Base-by-base conservation (phyloP, 1,140 invertebrate species). In the Gryon sp. region DNA sequence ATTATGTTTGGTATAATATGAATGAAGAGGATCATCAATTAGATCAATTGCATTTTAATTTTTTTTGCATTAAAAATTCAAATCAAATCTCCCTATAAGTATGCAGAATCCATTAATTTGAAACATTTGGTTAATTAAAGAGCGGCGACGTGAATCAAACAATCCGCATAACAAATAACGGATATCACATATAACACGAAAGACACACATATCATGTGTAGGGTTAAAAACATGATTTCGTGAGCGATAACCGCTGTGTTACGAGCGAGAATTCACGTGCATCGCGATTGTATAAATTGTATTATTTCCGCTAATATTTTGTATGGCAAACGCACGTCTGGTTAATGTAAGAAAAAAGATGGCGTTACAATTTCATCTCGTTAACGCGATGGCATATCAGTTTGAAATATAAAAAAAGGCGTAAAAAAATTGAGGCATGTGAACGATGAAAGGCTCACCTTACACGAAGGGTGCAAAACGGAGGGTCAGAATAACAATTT, bases 401-500 rank as follows among this genome's bases (percentile, higher is more conserved):
- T 45, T 14, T 16, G 12, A 41, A 41, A 20, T 11, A 14, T n/a
- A 38, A 16, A 5, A 16, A 38, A 2, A 38, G 34, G 14, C 12
- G 52, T 16, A 45, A 60, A 55, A 75, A 75, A 75, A 66, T 68
- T 48, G 72, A 45, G 60, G 55, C 43, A 52, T 69, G 66, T 53
- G 53, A 55, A 55, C 63, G 57, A 45, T 38, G 65, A 65, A 69
- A 63, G 62, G 66, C 60, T 74, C 66, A 66, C 53, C 30, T 77
- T 48, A 46, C 59, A 14, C 26, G 12, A 55, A 70, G 68, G 68
- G 55, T 52, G 59, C 32, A 52, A 53, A 65, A 24, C 46, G 66
- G 24, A 75, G 76, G 81, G 55, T 79, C 69, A 72, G 74, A 77
- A 85, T 80, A 82, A 85, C 83, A 85, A 85, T 85, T 81, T 85